These are phyloP conservation scores for Motacilla tschutschensis DNA, from an alignment of 2,113 vertebrate species.

Conservation along the genomic window DNA sequence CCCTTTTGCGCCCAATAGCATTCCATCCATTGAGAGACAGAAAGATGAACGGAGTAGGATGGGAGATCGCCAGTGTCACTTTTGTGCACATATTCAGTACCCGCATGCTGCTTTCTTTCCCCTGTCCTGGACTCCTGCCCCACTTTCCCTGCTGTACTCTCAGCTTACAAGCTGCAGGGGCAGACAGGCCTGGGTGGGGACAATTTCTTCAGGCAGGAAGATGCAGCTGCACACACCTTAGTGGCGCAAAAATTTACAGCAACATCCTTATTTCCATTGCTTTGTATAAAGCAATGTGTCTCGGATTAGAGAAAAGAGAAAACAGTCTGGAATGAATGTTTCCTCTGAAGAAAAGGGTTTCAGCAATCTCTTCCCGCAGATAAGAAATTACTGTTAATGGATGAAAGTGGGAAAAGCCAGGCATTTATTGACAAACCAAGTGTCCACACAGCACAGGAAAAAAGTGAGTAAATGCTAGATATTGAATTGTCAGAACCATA, in stretches of 20 bases:
- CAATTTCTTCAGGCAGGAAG: not conserved
- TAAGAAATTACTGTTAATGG: not conserved
- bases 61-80: not conserved
- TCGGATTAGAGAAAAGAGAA: not conserved
- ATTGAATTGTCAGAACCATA: not conserved
- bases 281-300: not conserved
- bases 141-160: not conserved
- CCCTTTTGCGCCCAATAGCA: not conserved
- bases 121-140: not conserved
- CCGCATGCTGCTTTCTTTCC: not conserved
- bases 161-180: not conserved
- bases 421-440: not conserved
- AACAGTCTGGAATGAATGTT: not conserved
- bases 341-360: not conserved
- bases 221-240: not conserved
- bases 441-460: accelerated
- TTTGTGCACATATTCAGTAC: not conserved
- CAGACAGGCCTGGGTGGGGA: not conserved
- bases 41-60: not conserved
- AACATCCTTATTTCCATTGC: not conserved
- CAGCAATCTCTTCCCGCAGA: accelerated
- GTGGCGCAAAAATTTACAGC: not conserved
- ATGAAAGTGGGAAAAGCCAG: not conserved
- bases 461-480: not conserved
- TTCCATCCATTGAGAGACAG: not conserved